A percentile compares a stretch with the other conserved stretches of the same genome.
Conservation (phyloP, 1,140 invertebrate genomes). For the Cydia amplana region DNA sequence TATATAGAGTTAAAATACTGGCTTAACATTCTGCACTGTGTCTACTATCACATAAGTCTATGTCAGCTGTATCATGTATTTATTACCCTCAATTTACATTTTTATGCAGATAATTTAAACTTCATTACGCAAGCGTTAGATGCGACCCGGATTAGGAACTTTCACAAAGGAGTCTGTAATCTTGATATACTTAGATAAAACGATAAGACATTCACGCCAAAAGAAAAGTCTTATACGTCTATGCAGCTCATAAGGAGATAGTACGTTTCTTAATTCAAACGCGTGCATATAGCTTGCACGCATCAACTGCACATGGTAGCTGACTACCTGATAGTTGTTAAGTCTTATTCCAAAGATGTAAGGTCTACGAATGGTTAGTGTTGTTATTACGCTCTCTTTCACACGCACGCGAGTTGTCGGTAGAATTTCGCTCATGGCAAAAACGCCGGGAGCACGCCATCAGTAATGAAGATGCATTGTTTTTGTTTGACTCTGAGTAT, state of each 20-base stretch:
- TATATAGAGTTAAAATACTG: background rate
- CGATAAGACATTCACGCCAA: background rate
- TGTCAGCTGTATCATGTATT: constrained; percentile 19
- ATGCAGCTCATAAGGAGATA: background rate
- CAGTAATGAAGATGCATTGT: constrained; percentile 10
- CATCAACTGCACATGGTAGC: background rate
- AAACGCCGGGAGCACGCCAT: constrained; percentile 30
- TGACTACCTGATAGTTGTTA: too few relatives aligned
- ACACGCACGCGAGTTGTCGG: constrained; percentile 10
- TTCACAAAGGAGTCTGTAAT: constrained; percentile 30
- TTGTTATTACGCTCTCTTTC: constrained; percentile 22
- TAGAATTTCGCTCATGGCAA: constrained; percentile 29
- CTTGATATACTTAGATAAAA: background rate
- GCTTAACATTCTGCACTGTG: background rate
- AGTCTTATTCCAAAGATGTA: too few relatives aligned
- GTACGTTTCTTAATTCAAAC: background rate
- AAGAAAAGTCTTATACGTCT: background rate
- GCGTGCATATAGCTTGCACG: constrained; percentile 10
- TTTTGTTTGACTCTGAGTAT: background rate
- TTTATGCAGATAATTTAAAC: constrained; percentile 8
- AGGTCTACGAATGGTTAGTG: too few relatives aligned
- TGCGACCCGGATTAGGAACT: constrained; percentile 26
- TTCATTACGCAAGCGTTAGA: constrained; percentile 27
- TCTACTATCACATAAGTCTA: background rate
- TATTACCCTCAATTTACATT: constrained; percentile 26